Conservation (phyloP, 2,888 invertebrate species). For the Gymnoscelis rufifasciata region DNA sequence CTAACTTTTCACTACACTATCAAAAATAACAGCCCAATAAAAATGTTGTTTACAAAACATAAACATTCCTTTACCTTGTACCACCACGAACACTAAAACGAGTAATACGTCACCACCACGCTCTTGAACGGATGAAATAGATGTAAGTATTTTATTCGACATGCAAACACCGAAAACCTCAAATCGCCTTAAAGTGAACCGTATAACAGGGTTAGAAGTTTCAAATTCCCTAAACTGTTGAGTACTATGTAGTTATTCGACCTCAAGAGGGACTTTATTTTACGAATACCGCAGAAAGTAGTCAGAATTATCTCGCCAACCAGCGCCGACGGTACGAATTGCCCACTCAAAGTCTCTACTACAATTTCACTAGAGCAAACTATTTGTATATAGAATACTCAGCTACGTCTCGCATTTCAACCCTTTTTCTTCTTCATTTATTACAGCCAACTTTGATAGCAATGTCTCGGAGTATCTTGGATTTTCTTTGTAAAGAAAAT, state of each 20-base stretch:
- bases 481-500: too few relatives aligned
- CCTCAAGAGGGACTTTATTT: slow-evolving; percentile 10
- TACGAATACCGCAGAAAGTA: slow-evolving; percentile 7
- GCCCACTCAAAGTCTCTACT: slow-evolving; percentile 2
- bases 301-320: slow-evolving; percentile 7
- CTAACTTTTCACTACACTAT: background rate
- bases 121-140: slow-evolving; percentile 9
- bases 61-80: slow-evolving; percentile 7
- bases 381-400: slow-evolving; percentile 7
- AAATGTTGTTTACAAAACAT: slow-evolving; percentile 5
- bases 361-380: slow-evolving; percentile 7
- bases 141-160: slow-evolving; percentile 12
- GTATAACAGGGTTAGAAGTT: slow-evolving; percentile 7
- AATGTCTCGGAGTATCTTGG: background rate
- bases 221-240: slow-evolving; percentile 8
- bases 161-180: slow-evolving; percentile 10
- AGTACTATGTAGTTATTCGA: slow-evolving; percentile 8
- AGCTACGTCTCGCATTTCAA: background rate
- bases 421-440: background rate
- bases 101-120: slow-evolving; percentile 3
- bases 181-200: slow-evolving; percentile 7
- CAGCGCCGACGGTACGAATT: slow-evolving; percentile 1
- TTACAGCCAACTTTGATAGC: background rate
- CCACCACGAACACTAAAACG: slow-evolving; percentile 1
- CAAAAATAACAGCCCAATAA: slow-evolving; percentile 6